A percentile compares a stretch with the other conserved stretches of the same genome.
Evolutionary conservation across 2,888 invertebrate species (phyloP).

Genomic region (Drosophila setosimentum): DNA sequence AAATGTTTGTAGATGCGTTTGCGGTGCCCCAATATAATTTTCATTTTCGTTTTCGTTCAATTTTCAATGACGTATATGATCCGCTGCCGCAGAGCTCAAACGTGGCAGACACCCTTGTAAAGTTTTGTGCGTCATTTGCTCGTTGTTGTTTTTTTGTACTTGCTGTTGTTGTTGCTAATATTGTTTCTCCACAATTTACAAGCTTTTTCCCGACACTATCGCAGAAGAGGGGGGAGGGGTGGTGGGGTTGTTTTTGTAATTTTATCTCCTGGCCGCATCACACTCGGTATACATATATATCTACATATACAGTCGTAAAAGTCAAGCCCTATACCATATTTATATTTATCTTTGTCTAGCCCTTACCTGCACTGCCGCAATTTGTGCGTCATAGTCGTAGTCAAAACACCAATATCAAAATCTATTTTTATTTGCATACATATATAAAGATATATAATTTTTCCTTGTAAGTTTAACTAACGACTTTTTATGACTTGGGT

Average conservation of each 20-base stretch:
- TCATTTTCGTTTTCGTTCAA: slow-evolving; percentile 76
- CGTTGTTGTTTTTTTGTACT: slow-evolving; percentile 5
- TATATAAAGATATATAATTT: slow-evolving; percentile 1
- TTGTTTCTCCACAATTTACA: slow-evolving; percentile 40
- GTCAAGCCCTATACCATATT: slow-evolving; percentile 41
- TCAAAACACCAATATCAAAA: slow-evolving; percentile 29
- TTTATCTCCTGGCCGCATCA: slow-evolving; percentile 59
- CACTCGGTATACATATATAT: slow-evolving; percentile 45
- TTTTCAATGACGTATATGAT: slow-evolving; percentile 70
- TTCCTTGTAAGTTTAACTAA: slow-evolving; percentile 51
- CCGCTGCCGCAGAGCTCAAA: slow-evolving; percentile 37
- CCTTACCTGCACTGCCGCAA: slow-evolving; percentile 43
- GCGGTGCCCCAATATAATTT: slow-evolving; percentile 62
- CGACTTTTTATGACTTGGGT: slow-evolving; percentile 22
- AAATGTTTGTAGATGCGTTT: slow-evolving; percentile 26
- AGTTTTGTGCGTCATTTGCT: slow-evolving; percentile 75
- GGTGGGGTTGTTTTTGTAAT: slow-evolving; percentile 59
- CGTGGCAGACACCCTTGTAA: slow-evolving; percentile 74
- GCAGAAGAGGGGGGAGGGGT: too few relatives aligned
- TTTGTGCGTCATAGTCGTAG: slow-evolving; percentile 50
- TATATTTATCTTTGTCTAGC: slow-evolving; percentile 34
- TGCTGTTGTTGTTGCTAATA: slow-evolving; percentile 25
- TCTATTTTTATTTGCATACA: slow-evolving; percentile 39
- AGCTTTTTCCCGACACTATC: slow-evolving; percentile 57
- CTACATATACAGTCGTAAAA: slow-evolving; percentile 54